Evolutionary conservation across 2,888 invertebrate genomes (phyloP), one percentile per base, ranked within the genome.

Genomic region (Clunio marinus): DNA sequence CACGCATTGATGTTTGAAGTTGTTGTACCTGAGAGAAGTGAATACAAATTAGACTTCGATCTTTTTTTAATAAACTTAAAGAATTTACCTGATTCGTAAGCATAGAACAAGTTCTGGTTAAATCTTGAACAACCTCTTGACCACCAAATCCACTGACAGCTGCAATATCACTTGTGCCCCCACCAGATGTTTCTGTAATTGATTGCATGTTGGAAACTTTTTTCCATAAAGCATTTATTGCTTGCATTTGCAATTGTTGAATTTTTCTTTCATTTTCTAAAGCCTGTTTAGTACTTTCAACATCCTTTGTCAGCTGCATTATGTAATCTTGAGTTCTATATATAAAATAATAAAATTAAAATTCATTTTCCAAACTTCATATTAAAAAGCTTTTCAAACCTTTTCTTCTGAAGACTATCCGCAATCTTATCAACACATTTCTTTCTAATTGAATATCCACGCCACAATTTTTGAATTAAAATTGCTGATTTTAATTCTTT

Each of bases 171-270:
- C 72, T 71, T 37, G 69, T 68, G n/a, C 58, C 51, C 20, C 17
- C 13, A 27, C 45, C 37, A 22, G 51, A 51, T 4, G 51, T 32
- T 45, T 51, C 37, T 25, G 63, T n/a, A 4, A 69, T 72, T 13
- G 72, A 70, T 70, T 78, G 88, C 72, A 90, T 78, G 0, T 86
- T 84, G 15, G 88, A 88, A 1, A 91, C 89, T 76, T 91, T 91
- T 77, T 91, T 91, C 93, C 93, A 93, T 2, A 93, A 79, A 1
- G 92, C 92, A 75, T 89, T 90, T 73, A 93, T 93, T 2, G 93
- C 93, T 77, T 93, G 93, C 66, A 68, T 68, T 79, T 93, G 93
- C 60, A 93, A 78, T 75, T 91, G 86, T 73, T 93, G 91, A 69
- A 93, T 86, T 75, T 91, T 91, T 27, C 91, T 81, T 75, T 93